Evolutionary conservation across 1,140 invertebrate species (phyloP).

Genomic region (Cheumatopsyche charites): DNA sequence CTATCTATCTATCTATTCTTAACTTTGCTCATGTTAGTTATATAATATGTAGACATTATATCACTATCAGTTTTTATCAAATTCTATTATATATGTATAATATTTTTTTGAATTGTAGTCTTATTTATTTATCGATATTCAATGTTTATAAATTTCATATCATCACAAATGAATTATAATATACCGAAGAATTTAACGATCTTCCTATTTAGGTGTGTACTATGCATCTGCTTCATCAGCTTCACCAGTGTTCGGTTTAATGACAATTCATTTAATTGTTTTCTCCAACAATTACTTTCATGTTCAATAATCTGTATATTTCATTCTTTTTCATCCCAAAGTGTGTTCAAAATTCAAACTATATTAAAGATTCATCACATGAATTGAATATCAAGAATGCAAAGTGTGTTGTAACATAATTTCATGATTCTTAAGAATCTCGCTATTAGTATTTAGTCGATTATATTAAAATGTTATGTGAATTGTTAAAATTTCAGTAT

Average conservation of each 20-base stretch:
- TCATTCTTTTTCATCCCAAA: background rate
- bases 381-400: no score
- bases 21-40: no score
- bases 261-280: background rate
- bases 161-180: background rate
- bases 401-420: no score
- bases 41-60: no score
- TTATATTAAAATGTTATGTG: no score
- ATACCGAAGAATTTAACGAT: conserved; percentile 37
- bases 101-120: conserved; percentile 11
- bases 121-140: background rate
- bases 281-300: background rate
- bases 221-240: conserved; percentile 39
- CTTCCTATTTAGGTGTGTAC: conserved; percentile 46
- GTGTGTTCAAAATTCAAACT: no score
- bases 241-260: conserved; percentile 42
- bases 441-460: no score
- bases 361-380: no score
- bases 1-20: no score
- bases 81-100: conserved; percentile 15
- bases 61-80: no score
- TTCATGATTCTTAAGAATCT: no score
- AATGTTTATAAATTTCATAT: background rate
- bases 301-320: conserved; percentile 13
- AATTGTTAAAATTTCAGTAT: no score